Percentiles rank a stretch among this genome's conserved stretches.
phyloP scores from a whole-genome alignment of 1,140 invertebrate genomes.

The Proctacanthus coquilletti region DNA sequence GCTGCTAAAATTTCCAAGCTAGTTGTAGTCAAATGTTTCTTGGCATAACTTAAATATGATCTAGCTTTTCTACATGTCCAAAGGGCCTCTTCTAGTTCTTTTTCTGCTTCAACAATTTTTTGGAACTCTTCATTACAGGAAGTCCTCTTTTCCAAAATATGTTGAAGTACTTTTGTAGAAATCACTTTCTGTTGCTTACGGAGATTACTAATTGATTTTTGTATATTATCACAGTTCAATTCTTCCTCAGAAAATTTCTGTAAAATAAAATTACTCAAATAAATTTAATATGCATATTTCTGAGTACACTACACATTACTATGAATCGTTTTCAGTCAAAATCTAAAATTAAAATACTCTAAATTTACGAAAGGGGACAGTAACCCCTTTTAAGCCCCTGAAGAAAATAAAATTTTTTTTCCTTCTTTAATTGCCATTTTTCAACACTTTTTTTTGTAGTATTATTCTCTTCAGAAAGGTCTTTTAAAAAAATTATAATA shows the following conservation, averaged over 20 bases:
- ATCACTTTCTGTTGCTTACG: constrained; percentile 68
- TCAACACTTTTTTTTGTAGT: no score
- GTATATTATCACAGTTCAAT: constrained; percentile 50
- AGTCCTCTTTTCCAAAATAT: constrained; percentile 79
- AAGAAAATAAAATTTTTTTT: no score
- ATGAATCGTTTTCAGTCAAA: no score
- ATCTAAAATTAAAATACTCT: no score
- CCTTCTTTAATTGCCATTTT: no score
- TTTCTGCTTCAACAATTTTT: constrained; percentile 58
- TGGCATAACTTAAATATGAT: constrained; percentile 52
- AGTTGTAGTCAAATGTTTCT: constrained; percentile 65
- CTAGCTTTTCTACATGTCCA: constrained; percentile 54
- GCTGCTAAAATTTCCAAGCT: constrained; percentile 77
- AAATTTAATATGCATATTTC: no score
- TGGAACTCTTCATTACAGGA: constrained; percentile 71
- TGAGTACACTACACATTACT: no score
- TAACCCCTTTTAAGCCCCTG: no score
- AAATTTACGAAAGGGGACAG: constrained; percentile 3
- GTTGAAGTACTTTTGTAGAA: constrained; percentile 76
- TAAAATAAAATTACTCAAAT: constrained; percentile 11
- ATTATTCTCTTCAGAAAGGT: no score
- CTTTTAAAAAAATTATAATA: no score
- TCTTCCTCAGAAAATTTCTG: constrained; percentile 41
- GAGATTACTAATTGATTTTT: constrained; percentile 46
- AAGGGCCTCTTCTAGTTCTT: constrained; percentile 49